Conservation (phyloP, 2,888 invertebrate genomes). For the Heliconius charithonia region DNA sequence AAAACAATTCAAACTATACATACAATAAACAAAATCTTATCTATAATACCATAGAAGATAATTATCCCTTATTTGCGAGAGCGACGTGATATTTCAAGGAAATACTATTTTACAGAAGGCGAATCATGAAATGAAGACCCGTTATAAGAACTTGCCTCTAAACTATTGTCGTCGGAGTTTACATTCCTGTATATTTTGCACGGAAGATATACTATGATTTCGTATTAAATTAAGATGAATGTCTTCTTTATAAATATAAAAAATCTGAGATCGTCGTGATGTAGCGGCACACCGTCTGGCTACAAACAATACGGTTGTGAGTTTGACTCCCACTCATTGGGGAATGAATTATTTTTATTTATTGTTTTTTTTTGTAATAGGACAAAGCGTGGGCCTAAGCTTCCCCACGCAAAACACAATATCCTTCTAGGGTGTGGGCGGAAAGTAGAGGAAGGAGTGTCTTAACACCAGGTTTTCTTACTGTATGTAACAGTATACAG, state of each 20-base stretch:
- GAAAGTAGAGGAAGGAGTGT: too few species aligned
- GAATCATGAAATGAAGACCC: not conserved
- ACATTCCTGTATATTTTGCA: not conserved
- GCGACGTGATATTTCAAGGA: not conserved
- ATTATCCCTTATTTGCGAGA: not conserved
- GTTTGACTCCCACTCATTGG: not conserved
- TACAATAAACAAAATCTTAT: not conserved
- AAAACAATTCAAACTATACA: too few species aligned
- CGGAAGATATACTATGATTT: not conserved
- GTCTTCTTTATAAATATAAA: not conserved
- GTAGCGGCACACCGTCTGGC: too few species aligned
- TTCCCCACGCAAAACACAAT: not conserved
- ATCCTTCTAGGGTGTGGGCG: not conserved
- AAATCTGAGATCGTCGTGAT: too few species aligned
- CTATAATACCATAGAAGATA: not conserved
- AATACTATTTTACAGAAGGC: not conserved
- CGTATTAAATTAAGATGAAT: not conserved
- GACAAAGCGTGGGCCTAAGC: not conserved
- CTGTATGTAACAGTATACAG: too few species aligned
- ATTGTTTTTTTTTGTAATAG: not conserved
- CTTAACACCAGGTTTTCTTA: too few species aligned
- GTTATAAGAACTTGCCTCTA: not conserved
- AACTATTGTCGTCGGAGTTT: not conserved
- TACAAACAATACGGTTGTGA: too few species aligned
- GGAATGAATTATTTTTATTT: not conserved